phyloP scores from a whole-genome alignment of 92 coral and sea anemone genomes.

The Chrysogorgia sp. region DNA sequence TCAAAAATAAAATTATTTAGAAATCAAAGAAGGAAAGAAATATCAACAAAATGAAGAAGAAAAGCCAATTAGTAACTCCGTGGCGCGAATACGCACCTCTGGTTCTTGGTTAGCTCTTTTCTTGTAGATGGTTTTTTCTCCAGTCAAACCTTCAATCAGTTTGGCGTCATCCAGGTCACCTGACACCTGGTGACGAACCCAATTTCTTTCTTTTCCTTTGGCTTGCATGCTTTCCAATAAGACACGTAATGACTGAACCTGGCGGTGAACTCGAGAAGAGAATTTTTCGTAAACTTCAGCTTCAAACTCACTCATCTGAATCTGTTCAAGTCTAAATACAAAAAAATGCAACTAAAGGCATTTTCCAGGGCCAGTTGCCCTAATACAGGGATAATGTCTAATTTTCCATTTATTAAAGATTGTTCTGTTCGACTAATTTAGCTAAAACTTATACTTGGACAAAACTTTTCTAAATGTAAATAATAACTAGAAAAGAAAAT shows the following conservation, averaged over 20 bases:
- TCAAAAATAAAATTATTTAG: background rate
- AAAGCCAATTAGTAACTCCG: too few relatives aligned
- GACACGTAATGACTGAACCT: slow-evolving; percentile 98
- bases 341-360: background rate
- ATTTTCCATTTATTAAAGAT: too few relatives aligned
- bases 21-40: too few relatives aligned
- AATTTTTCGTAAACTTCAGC: slow-evolving; percentile 98
- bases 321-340: slow-evolving; percentile 63
- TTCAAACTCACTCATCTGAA: slow-evolving; percentile 96
- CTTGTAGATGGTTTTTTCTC: slow-evolving; percentile 92
- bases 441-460: too few relatives aligned
- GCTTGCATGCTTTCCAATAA: slow-evolving; percentile 95
- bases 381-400: too few relatives aligned
- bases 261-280: slow-evolving; percentile 95
- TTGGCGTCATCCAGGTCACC: slow-evolving; percentile 98
- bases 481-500: too few relatives aligned
- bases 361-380: too few relatives aligned
- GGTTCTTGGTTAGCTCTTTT: slow-evolving; percentile 94
- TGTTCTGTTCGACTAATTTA: too few relatives aligned
- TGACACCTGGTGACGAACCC: slow-evolving; percentile 99
- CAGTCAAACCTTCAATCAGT: slow-evolving; percentile 92
- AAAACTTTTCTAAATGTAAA: too few relatives aligned
- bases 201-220: slow-evolving; percentile 85
- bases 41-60: too few relatives aligned
- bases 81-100: slow-evolving; percentile 67